A percentile compares a stretch with the other conserved stretches of the same genome.
phyloP scores from a whole-genome alignment of 1,140 invertebrate genomes.

The Pectinophora gossypiella region DNA sequence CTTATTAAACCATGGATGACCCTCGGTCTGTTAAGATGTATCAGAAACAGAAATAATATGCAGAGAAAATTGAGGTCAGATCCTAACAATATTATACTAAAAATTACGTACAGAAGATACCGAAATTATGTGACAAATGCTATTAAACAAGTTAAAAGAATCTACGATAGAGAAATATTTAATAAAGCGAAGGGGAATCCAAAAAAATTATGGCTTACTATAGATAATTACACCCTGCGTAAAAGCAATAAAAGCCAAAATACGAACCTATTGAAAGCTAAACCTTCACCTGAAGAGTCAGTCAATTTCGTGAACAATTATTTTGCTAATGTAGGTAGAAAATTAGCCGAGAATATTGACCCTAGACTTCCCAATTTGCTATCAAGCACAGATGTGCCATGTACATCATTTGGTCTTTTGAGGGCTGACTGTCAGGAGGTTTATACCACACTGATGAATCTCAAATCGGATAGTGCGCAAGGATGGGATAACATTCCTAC shows the following conservation, averaged over 20 bases:
- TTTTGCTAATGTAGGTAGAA: background rate
- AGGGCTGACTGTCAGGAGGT: background rate
- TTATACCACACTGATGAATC: background rate
- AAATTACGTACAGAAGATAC: constrained; percentile 4
- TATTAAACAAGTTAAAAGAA: constrained; percentile 3
- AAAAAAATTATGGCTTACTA: background rate
- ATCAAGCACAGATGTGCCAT: too few species aligned
- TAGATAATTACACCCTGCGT: background rate
- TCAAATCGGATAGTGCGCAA: constrained; percentile 1
- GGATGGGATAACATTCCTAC: constrained; percentile 9
- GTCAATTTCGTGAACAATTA: background rate
- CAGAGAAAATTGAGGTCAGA: background rate
- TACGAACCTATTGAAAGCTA: background rate
- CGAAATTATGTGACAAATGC: background rate
- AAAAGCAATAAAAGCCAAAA: background rate
- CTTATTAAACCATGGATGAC: constrained; percentile 4
- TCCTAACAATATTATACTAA: background rate
- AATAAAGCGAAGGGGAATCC: background rate
- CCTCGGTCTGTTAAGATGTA: background rate
- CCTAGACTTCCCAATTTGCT: background rate
- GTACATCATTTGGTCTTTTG: background rate
- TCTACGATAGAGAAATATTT: background rate
- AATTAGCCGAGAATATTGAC: background rate
- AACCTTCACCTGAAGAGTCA: background rate
- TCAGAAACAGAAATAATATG: background rate